Evolutionary conservation across 2,797 vertebrate species (phyloP), one percentile per base, ranked within the genome.

Genomic region (Buphagus erythrorhynchus): DNA sequence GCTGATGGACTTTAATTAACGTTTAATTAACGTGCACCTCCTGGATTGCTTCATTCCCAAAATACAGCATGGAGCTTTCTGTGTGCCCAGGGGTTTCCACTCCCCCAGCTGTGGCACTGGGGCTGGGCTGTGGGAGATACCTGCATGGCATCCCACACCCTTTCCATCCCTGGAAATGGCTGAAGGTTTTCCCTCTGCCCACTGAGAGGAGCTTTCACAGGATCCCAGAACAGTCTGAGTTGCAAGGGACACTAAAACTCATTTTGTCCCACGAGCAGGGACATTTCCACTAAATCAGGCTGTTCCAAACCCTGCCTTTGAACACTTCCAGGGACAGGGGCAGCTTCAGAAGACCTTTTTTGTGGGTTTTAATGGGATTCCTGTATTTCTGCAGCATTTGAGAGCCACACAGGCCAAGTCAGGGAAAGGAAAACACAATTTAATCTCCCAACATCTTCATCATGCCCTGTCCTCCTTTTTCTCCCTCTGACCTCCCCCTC

Each of bases 361-460:
- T 15, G 24, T 19, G 35, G 15, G 3, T 24, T 69, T 66, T 15
- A 55, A 11, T 4, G 16, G 20, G 16, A 72, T 52, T 33, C 59
- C 48, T 79, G 48, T 10, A 25, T 63, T 73, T 51, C 31, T 38
- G 22, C 3, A 5, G 68, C 52, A 65, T 42, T 25, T 43, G 22
- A 33, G 65, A 92, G 62, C 55, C 55, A 35, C 69, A 21, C 40
- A 29, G 59, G 17, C 49, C 42, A 20, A 52, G 22, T 16, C 36
- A 2, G 24, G 61, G 61, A 62, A 69, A 65, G 43, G 43, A 43
- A 55, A 55, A 38, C 33, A 8, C 11, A 3, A 65, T 93, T 93
- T 63, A 24, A 12, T 20, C 14, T 67, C 10, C 42, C 1, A 2
- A 22, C 1, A 4, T 33, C 31, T 79, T 62, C 3, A 0, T 67